Conservation (phyloP, 1,140 invertebrate species). For the Ctenoplectra terminalis region DNA sequence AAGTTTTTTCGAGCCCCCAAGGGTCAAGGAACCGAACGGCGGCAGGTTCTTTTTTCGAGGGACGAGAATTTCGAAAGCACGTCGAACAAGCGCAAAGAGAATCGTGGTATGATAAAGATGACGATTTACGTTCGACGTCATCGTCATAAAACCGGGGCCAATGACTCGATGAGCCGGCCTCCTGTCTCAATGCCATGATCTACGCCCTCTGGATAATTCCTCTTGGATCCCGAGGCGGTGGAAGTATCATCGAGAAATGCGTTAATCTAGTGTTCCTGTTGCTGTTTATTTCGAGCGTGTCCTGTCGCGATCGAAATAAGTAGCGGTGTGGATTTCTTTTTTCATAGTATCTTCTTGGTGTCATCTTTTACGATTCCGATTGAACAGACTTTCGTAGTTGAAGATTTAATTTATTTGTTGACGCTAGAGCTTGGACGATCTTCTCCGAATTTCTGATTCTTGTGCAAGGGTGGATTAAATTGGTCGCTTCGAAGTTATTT, state of each 20-base stretch:
- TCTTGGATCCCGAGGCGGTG: background rate
- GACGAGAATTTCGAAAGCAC: slow-evolving; percentile 48
- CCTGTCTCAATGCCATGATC: slow-evolving; percentile 40
- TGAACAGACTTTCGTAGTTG: background rate
- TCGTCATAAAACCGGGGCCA: slow-evolving; percentile 60
- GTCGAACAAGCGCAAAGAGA: slow-evolving; percentile 18
- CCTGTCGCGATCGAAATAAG: background rate
- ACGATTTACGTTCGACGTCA: slow-evolving; percentile 69
- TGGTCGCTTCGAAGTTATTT: too few species aligned
- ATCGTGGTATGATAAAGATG: slow-evolving; percentile 63
- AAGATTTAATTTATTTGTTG: background rate
- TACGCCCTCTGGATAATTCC: slow-evolving; percentile 17
- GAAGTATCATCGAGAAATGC: background rate
- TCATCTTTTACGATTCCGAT: too few species aligned
- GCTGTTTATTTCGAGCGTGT: slow-evolving; percentile 5
- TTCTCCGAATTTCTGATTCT: too few species aligned
- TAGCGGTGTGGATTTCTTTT: too few species aligned
- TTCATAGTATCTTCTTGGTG: too few species aligned
- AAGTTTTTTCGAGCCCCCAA: background rate
- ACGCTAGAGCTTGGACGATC: background rate
- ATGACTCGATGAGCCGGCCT: slow-evolving; percentile 62
- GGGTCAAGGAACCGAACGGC: slow-evolving; percentile 10
- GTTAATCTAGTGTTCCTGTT: background rate
- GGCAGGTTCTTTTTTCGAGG: background rate
- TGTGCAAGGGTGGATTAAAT: too few species aligned